These are phyloP conservation scores for Empis stercorea DNA, from an alignment of 2,888 invertebrate genomes.

Conservation along the genomic window DNA sequence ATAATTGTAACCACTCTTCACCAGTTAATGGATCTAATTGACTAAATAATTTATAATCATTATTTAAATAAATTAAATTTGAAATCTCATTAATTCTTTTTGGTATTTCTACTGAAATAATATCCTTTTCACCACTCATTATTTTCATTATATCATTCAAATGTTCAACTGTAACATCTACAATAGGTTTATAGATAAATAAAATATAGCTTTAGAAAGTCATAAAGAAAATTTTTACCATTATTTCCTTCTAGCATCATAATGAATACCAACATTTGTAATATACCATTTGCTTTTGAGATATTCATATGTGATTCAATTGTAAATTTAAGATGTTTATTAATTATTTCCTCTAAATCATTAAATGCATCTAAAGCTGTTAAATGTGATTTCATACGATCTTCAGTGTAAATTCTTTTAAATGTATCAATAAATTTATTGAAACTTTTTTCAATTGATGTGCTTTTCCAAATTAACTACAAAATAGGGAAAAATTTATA, in stretches of 20 bases:
- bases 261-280: neutral
- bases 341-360: too few relatives aligned
- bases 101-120: slow-evolving; percentile 65
- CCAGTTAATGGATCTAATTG: slow-evolving; percentile 39
- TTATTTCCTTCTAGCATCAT: neutral
- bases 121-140: slow-evolving; percentile 52
- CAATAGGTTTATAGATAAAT: too few relatives aligned
- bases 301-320: neutral
- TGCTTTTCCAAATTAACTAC: too few relatives aligned
- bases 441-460: too few relatives aligned
- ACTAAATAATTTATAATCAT: slow-evolving; percentile 39
- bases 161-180: slow-evolving; percentile 48
- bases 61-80: slow-evolving; percentile 35
- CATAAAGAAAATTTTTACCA: neutral
- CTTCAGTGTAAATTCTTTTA: too few relatives aligned
- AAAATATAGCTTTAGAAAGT: neutral
- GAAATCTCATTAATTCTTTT: slow-evolving; percentile 38
- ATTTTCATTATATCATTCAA: slow-evolving; percentile 56
- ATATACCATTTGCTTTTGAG: neutral
- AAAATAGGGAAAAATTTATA: too few relatives aligned
- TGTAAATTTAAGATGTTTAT: too few relatives aligned
- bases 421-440: too few relatives aligned
- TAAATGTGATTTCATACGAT: too few relatives aligned
- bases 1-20: slow-evolving; percentile 44
- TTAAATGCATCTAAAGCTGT: too few relatives aligned